Evolutionary conservation across 2,797 vertebrate genomes (phyloP).

Genomic region (Echeneis naucrates): DNA sequence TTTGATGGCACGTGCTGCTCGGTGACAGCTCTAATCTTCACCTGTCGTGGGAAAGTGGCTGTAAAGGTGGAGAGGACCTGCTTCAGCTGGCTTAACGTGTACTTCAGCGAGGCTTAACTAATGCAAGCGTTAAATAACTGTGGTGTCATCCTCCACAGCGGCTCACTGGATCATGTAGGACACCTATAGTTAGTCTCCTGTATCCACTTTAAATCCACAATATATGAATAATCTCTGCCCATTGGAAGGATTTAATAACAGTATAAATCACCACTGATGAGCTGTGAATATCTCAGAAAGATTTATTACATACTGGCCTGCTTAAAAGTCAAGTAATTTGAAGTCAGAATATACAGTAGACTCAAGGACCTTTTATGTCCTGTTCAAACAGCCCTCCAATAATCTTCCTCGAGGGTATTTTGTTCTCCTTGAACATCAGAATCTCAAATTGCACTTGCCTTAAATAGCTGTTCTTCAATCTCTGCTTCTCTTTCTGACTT

Average conservation of each 20-base stretch:
- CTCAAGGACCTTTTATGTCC: conserved; percentile 57
- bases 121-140: conserved; percentile 64
- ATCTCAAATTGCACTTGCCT: conserved; percentile 77
- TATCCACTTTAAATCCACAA: conserved; percentile 52
- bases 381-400: conserved; percentile 47
- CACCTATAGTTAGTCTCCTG: conserved; percentile 60
- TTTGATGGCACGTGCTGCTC: neutral
- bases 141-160: conserved; percentile 42
- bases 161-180: conserved; percentile 64
- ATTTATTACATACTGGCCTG: conserved; percentile 32
- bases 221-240: conserved; percentile 26
- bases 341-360: conserved; percentile 40
- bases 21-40: conserved; percentile 21
- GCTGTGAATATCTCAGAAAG: conserved; percentile 30
- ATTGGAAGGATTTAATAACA: conserved; percentile 24
- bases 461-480: conserved; percentile 75
- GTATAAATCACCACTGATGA: conserved; percentile 46
- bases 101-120: conserved; percentile 61
- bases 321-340: conserved; percentile 39
- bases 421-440: conserved; percentile 73
- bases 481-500: conserved; percentile 63
- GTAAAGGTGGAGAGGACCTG: conserved; percentile 45
- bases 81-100: conserved; percentile 53
- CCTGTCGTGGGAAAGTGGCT: conserved; percentile 25
- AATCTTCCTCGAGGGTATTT: conserved; percentile 64